A percentile compares a stretch with the other conserved stretches of the same genome.
phyloP scores from a whole-genome alignment of 2,113 vertebrate species.

The Psophia crepitans region DNA sequence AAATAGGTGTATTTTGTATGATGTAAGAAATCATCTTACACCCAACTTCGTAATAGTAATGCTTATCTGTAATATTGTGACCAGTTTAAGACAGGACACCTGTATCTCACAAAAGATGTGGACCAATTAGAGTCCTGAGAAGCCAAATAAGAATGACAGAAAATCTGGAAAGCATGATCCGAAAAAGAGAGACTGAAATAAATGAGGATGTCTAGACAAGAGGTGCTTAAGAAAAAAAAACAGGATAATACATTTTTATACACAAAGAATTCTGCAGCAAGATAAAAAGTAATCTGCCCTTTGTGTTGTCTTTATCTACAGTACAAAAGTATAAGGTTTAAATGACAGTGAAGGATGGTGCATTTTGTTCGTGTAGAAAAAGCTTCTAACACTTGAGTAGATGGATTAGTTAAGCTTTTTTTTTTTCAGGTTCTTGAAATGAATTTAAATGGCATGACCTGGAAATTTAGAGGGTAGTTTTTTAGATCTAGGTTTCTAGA shows the following conservation, averaged over 20 bases:
- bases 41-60: not conserved
- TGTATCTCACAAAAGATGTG: not conserved
- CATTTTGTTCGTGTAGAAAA: not conserved
- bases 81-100: not conserved
- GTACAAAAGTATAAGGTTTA: not conserved
- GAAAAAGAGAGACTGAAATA: not conserved
- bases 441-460: not conserved
- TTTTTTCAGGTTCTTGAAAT: not conserved
- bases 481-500: not conserved
- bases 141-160: not conserved
- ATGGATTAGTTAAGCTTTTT: not conserved
- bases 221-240: not conserved
- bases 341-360: not conserved
- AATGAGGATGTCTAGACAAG: not conserved
- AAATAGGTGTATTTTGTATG: not conserved
- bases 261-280: not conserved
- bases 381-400: not conserved
- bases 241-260: not conserved
- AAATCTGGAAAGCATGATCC: not conserved
- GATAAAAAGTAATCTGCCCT: not conserved
- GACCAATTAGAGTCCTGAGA: not conserved
- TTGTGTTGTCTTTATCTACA: not conserved
- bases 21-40: not conserved
- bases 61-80: not conserved
- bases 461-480: not conserved